Base-by-base conservation (phyloP, 2,113 vertebrate genomes). In the Hippolais icterina region DNA sequence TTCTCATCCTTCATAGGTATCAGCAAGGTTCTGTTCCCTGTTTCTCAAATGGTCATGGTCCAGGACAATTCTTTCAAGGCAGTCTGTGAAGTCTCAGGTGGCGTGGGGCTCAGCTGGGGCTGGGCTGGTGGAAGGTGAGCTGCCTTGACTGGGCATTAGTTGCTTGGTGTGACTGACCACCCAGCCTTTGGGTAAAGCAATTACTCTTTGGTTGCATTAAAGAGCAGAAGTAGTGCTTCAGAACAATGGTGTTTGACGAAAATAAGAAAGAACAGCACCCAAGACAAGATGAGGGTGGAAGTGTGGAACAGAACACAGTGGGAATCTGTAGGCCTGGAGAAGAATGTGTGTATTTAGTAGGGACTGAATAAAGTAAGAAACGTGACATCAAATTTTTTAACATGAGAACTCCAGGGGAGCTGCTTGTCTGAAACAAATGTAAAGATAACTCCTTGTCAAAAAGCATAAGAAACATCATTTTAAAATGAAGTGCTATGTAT, bases 101-200 rank as follows among this genome's bases (percentile, higher is more conserved):
- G 3, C 2, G 0, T 21, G 4, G 24, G 42, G 13, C n/a, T n/a
- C 15, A 52, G 5, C 5, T 79, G 52, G 17, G 72, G 11, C 6
- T 66, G 17, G 72, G 11, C 6, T 66, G 11, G 15, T 60, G 49
- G 75, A 81, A 78, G 6, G 11, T 0, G 0, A 54, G 20, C 42
- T 74, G 5, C 24, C 35, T 63, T 12, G 1, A 3, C 10, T 75
- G 41, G 42, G 3, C 4, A 16, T 77, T 59, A 42, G 25, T 39
- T 9, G 8, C 9, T 19, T 14, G 23, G 8, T 10, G 33, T 47
- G 35, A 17, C 19, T 50, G 52, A 22, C 15, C 15, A 41, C 11
- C 12, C 11, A 13, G 11, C 8, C n/a, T 87, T 64, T 44, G 25
- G 4, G 4, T 22, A 89, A 80, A 89, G 12, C 20, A 31, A 23